Evolutionary conservation across 1,140 invertebrate species (phyloP), one percentile per base, ranked within the genome.

Genomic region (Chlorops oryzae): DNA sequence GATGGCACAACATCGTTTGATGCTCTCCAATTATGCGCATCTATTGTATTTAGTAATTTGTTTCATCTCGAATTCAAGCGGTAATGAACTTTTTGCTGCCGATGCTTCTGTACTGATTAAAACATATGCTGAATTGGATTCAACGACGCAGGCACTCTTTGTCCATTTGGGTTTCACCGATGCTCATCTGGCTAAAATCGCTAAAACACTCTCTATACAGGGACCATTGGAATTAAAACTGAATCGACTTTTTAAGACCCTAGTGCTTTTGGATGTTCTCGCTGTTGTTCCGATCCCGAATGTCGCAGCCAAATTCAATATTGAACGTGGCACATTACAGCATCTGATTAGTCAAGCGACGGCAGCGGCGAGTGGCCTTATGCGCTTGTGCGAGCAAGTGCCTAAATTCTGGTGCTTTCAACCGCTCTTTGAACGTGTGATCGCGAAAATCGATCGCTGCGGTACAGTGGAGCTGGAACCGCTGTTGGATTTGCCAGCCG

Each of bases 181-280:
- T 66, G 74, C 75, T 21, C 75, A 77, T 17, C 77, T 82, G 2
- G 70, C 79, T 2, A 78, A 80, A 60, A 75, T 90, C 66, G 78
- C 82, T 78, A 75, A 60, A 53, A 65, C 56, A 10, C 54, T 61
- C 22, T 67, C 62, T 5, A 59, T 69, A 3, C 68, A 71, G 35
- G 67, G 67, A 1, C 59, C 64, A 15, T 35, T 70, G 24, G 47
- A 61, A 3, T 32, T 65, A 7, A 55, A 70, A 32, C 41, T 88
- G 25, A 77, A 84, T 54, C 78, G 90, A 47, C 90, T 96, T 71
- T 95, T 92, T 63, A 66, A 91, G 39, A 86, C 90, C 6, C 68
- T 96, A 38, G 89, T 94, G 70, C 70, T 96, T 25, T 79, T 87
- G 55, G 86, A 92, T 53, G 75, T 96, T 2, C 90, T 89, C 83